Percentiles rank a stretch among this genome's conserved stretches.
Evolutionary conservation across 2,888 invertebrate genomes (phyloP).

Genomic region (Luffia ferchaultella): DNA sequence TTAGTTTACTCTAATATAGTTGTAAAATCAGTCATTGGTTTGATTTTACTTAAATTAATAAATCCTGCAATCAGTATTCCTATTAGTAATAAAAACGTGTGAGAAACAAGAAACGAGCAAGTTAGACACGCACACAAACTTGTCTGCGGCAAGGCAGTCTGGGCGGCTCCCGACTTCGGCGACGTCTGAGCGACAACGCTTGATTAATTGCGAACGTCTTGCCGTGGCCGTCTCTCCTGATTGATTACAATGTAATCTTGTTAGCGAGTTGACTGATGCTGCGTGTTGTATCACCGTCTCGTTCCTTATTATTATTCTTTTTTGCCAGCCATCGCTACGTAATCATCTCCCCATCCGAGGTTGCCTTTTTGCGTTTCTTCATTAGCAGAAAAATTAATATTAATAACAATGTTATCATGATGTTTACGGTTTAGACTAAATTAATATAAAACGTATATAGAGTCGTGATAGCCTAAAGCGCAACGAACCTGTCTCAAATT

Average conservation of each 20-base stretch:
- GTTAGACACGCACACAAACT: no score
- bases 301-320: constrained; percentile 28
- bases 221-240: constrained; percentile 31
- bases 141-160: no score
- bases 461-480: neutral
- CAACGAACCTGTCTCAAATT: neutral
- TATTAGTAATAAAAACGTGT: no score
- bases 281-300: constrained; percentile 33
- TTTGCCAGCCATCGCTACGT: neutral
- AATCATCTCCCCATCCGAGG: neutral
- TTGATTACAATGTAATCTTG: constrained; percentile 60
- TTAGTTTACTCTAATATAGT: no score
- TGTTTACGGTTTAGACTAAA: neutral
- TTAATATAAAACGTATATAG: neutral
- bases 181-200: constrained; percentile 30
- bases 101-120: no score
- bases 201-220: constrained; percentile 52
- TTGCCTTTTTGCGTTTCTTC: neutral
- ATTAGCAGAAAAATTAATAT: neutral
- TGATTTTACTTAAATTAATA: no score
- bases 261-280: constrained; percentile 56
- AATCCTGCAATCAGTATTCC: no score
- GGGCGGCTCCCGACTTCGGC: no score
- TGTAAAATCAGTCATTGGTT: no score
- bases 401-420: no score